Base-by-base conservation (phyloP, 2,113 vertebrate species). In the Solenodon paradoxus region DNA sequence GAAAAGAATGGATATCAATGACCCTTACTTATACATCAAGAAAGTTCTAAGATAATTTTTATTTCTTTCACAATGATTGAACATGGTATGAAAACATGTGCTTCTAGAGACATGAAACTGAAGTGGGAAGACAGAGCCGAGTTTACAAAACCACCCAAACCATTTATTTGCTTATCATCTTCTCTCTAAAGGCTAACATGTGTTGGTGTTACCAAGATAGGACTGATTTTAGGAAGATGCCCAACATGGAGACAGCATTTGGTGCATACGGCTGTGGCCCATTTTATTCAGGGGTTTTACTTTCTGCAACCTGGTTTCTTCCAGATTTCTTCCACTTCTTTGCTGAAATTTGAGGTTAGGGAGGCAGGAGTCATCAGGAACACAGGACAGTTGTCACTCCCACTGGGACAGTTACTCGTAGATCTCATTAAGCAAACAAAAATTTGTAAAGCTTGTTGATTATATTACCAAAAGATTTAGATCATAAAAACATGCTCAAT, bases 21-120 rank as follows among this genome's bases (percentile, higher is more conserved):
- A 9, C 22, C 8, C 45, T 93, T 71, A 53, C 12, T 83, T 90
- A 81, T 59, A 2, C 20, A 81, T 92, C 61, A 45, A 90, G 66
- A 68, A 88, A 71, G 40, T 90, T 83, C n/a, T 82, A 94, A 92
- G 84, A 64, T 82, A 90, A 68, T 82, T 93, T 84, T 92, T 59
- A 59, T 87, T 92, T 90, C 49, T 75, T 89, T 93, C 47, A 68
- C 28, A 80, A 40, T 77, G 80, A 90, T 72, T 90, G 35, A 83
- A 96, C 80, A 87, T 30, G 47, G 1, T 55, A 66, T 51, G 40
- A 75, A 96, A 84, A 53, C 30, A 53, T 74, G 15, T 42, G 64
- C 28, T 71, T 75, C 35, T 35, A 83, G n/a, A 53, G 38, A 95
- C 92, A 90, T 83, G 74, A 80, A 87, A 80, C 22, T 53, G 64